Evolutionary conservation across 1,140 invertebrate species (phyloP).

Genomic region (Musca vetustissima): DNA sequence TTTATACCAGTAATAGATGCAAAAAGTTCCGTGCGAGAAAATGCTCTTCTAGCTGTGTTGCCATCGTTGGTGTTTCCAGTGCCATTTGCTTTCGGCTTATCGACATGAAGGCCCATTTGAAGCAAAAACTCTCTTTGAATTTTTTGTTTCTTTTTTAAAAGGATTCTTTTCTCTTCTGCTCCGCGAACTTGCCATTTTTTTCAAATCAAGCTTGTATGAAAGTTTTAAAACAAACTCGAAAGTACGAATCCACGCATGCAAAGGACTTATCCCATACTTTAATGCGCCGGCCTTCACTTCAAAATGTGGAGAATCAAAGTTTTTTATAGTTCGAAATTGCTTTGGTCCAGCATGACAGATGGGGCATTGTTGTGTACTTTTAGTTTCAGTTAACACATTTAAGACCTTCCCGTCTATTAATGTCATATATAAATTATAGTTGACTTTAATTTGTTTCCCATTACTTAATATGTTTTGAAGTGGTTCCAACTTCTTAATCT

Average conservation of each 20-base stretch:
- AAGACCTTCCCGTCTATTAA: slow-evolving; percentile 20
- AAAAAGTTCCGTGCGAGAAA: slow-evolving; percentile 9
- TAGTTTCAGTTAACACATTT: slow-evolving; percentile 23
- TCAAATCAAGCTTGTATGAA: slow-evolving; percentile 29
- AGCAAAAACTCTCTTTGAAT: slow-evolving; percentile 17
- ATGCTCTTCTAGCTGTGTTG: slow-evolving; percentile 17
- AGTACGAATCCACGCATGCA: slow-evolving; percentile 31
- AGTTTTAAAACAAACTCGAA: slow-evolving; percentile 30
- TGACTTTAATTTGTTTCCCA: not conserved
- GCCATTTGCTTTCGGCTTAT: slow-evolving; percentile 31
- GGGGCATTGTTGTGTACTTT: slow-evolving; percentile 9
- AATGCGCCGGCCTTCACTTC: too few relatives aligned
- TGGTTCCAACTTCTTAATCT: too few relatives aligned
- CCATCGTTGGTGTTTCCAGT: slow-evolving; percentile 23
- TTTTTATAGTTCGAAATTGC: slow-evolving; percentile 15
- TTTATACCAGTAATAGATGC: slow-evolving; percentile 15
- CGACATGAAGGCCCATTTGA: slow-evolving; percentile 26
- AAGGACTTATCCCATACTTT: slow-evolving; percentile 27
- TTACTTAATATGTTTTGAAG: too few relatives aligned
- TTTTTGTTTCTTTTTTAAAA: slow-evolving; percentile 26
- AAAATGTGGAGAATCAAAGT: not conserved
- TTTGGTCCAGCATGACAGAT: slow-evolving; percentile 20
- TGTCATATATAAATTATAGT: slow-evolving; percentile 16
- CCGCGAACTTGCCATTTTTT: slow-evolving; percentile 28
- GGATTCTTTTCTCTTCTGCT: slow-evolving; percentile 20